Evolutionary conservation across 64 coral and sea anemone genomes (phyloP).

Genomic region (Hydrozoanthus tunicans): DNA sequence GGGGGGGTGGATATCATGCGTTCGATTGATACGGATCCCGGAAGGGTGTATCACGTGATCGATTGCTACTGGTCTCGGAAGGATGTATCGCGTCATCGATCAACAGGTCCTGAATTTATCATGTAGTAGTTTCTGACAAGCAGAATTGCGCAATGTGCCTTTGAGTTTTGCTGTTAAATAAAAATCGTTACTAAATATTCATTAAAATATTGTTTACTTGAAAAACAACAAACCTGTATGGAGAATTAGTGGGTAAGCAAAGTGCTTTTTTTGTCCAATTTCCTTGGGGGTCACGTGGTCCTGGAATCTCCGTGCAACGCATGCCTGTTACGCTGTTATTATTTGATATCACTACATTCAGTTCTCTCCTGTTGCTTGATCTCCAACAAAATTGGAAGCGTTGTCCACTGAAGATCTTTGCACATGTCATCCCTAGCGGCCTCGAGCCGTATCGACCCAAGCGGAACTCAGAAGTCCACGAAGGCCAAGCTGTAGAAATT

Average conservation of each 20-base stretch:
- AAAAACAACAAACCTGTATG: conserved; percentile 1
- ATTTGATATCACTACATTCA: neutral
- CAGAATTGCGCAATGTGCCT: too few relatives aligned
- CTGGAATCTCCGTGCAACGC: conserved; percentile 19
- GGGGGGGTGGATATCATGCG: too few relatives aligned
- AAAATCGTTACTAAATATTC: too few relatives aligned
- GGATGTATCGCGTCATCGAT: too few relatives aligned
- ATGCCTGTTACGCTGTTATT: neutral
- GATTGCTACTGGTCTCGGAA: too few relatives aligned
- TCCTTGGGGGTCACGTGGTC: neutral
- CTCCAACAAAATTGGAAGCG: neutral
- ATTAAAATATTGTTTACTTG: neutral
- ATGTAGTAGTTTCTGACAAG: too few relatives aligned
- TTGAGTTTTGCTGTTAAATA: too few relatives aligned
- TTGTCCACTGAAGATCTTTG: neutral
- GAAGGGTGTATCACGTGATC: too few relatives aligned
- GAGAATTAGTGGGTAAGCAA: neutral
- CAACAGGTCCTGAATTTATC: too few relatives aligned
- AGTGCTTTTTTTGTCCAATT: neutral
- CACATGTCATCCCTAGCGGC: neutral
- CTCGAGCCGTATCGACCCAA: neutral
- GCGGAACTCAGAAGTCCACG: conserved; percentile 29
- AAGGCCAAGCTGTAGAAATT: neutral
- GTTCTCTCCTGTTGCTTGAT: neutral
- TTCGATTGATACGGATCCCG: too few relatives aligned